Percentiles rank a stretch among this genome's conserved stretches.
These are phyloP conservation scores for Hydrophis major DNA, from an alignment of 2,797 vertebrate genomes.

Conservation along the genomic window DNA sequence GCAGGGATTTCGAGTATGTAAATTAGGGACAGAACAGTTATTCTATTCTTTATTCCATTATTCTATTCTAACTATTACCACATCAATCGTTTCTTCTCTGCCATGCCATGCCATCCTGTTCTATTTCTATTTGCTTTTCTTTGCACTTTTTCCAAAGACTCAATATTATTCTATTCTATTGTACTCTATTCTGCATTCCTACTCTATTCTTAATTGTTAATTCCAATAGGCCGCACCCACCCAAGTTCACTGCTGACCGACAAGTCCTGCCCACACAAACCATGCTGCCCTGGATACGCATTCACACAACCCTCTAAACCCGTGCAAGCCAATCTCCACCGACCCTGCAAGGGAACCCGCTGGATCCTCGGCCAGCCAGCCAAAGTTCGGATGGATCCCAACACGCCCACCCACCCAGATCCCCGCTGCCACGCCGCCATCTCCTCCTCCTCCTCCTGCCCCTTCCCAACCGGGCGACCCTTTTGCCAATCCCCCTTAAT, in stretches of 20 bases:
- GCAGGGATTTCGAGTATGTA: no score
- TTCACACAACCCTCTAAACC: background rate
- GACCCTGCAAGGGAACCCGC: background rate
- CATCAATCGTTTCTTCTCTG: no score
- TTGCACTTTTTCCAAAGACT: no score
- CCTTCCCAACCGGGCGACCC: background rate
- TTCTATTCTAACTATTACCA: no score
- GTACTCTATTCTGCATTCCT: no score
- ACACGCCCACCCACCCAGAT: background rate
- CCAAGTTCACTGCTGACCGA: background rate
- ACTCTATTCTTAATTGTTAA: no score
- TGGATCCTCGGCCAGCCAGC: background rate
- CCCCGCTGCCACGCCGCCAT: background rate
- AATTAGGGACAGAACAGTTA: no score
- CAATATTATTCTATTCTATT: no score
- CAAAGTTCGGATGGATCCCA: background rate
- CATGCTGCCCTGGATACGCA: background rate
- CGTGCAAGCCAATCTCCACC: background rate
- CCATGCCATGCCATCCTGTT: no score
- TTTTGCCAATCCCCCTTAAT: no score
- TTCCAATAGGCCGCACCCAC: no score
- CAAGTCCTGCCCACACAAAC: background rate
- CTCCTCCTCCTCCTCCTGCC: conserved; percentile 23
- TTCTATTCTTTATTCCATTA: background rate
- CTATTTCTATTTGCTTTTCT: no score